Evolutionary conservation across 1,140 invertebrate genomes (phyloP).

Genomic region (Sycobia sp.): DNA sequence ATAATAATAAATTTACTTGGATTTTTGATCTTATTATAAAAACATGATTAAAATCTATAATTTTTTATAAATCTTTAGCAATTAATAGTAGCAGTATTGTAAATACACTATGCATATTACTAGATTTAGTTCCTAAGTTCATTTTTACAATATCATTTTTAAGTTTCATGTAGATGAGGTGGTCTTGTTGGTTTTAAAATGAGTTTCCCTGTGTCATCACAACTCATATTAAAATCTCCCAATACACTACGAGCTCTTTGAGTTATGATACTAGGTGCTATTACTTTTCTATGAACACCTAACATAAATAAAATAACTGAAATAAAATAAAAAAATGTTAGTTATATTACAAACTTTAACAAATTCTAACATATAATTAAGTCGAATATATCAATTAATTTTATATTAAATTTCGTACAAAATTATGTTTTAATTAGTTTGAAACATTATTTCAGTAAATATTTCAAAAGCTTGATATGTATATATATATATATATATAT

Average conservation of each 20-base stretch:
- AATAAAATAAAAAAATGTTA: constrained; percentile 9
- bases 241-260: constrained; percentile 86
- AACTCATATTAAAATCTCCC: constrained; percentile 96
- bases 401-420: too few species aligned
- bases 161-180: constrained; percentile 57
- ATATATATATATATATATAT: neutral
- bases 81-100: constrained; percentile 1
- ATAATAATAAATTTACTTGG: neutral
- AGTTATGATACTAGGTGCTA: constrained; percentile 95
- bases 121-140: neutral
- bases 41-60: too few species aligned
- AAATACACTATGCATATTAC: constrained; percentile 2
- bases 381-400: too few species aligned
- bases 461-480: neutral
- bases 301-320: constrained; percentile 85
- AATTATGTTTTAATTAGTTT: too few species aligned
- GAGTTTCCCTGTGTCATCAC: constrained; percentile 92
- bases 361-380: too few species aligned
- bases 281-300: constrained; percentile 93
- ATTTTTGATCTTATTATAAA: constrained; percentile 3
- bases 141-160: constrained; percentile 27
- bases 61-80: too few species aligned
- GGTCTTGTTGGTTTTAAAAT: constrained; percentile 77
- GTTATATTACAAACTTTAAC: neutral
- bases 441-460: neutral